Evolutionary conservation across 2,888 invertebrate genomes (phyloP), one percentile per base, ranked within the genome.

Genomic region (Drymonia ruficornis): DNA sequence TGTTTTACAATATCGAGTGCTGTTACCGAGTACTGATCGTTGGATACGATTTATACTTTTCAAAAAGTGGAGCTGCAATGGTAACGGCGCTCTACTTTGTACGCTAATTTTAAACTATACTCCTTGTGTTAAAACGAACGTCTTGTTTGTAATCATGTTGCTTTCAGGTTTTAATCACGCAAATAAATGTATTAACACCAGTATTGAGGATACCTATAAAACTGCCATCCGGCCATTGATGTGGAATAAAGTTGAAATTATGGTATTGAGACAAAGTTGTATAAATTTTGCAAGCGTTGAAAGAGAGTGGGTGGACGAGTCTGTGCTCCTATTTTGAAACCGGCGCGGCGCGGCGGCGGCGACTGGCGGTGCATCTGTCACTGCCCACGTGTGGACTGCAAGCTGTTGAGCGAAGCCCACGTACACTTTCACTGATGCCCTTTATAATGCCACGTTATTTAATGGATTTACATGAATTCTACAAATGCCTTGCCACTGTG

Each of bases 261-360:
- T 58, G 19, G 47, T 52, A 19, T 52, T 29, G 6, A 23, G 47
- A 44, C 49, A 52, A 55, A 23, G 56, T 56, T 53, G 56, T 53
- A 59, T 49, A 60, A 59, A 61, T 63, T 56, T 53, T 55, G 49
- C 55, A 47, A 52, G 52, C 53, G 55, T 48, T 66, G 77, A 80
- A 81, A 80, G 74, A 68, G 63, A 68, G 81, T 83, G 76, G 84
- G 84, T 55, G 73, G 65, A 74, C 68, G 60, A 62, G 63, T 67
- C 45, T 59, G 55, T 55, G 56, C 51, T 63, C 64, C 62, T 72
- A 69, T 72, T 71, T 70, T 50, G 59, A 69, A 56, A 49, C 56
- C 44, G 64, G 50, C 53, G 18, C n/a, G n/a, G n/a, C n/a, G 59
- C 61, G 61, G 59, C 63, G 61, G 63, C 60, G 65, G 55, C 59